phyloP scores from a whole-genome alignment of 2,113 vertebrate species.

The Camelus dromedarius region DNA sequence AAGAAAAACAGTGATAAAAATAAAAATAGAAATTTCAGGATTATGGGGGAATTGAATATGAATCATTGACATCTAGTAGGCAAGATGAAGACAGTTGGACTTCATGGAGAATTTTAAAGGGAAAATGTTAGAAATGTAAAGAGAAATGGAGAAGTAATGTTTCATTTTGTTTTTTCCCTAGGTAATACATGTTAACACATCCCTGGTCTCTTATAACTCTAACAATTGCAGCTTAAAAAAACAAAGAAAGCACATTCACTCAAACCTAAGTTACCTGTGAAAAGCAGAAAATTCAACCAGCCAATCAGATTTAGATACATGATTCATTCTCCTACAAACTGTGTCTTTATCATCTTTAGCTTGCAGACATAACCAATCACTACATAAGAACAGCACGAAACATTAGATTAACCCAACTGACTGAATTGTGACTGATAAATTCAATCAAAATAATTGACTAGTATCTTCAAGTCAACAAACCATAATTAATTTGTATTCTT shows the following conservation, averaged over 20 bases:
- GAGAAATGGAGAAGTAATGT: not conserved
- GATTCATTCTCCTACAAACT: not conserved
- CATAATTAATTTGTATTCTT: not conserved
- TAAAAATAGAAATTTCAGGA: not conserved
- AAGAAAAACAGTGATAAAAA: not conserved
- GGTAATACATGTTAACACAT: not conserved
- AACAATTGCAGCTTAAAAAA: not conserved
- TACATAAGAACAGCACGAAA: not conserved
- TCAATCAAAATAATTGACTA: not conserved
- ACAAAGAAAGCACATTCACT: not conserved
- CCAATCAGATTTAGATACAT: not conserved
- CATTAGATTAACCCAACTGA: not conserved
- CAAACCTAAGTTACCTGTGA: too few species aligned
- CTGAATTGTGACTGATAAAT: slow-evolving; percentile 14
- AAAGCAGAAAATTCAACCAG: not conserved
- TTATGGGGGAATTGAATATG: not conserved
- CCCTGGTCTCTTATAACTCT: not conserved
- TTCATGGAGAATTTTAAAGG: not conserved
- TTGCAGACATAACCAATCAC: not conserved
- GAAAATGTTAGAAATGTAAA: not conserved
- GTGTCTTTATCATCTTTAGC: not conserved
- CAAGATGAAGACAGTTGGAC: not conserved
- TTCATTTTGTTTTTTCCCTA: not conserved
- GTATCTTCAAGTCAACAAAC: not conserved
- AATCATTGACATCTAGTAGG: not conserved